Evolutionary conservation across 2,888 invertebrate genomes (phyloP), one percentile per base, ranked within the genome.

Genomic region (Homarus gammarus): DNA sequence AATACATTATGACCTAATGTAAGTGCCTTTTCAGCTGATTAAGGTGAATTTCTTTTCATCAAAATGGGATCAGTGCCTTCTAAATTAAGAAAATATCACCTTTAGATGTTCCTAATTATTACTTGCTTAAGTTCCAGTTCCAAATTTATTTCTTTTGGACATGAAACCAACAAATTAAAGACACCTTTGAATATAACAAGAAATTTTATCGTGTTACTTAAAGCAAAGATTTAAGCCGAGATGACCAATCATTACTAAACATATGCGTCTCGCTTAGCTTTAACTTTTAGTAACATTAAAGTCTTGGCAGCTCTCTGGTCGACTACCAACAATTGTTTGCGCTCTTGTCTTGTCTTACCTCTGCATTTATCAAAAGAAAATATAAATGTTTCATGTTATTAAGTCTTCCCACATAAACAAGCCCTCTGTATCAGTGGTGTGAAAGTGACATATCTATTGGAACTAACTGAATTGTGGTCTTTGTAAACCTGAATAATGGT

Each of bases 371-470:
- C 75, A 22, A 75, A 73, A 36, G 38, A 73, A 40, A 73, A 44
- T 36, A 73, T 40, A 18, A 73, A 38, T 75, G 68, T 68, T 64
- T 70, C 33, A 31, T 82, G 86, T 79, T 75, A 77, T 72, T 61
- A 51, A 73, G 86, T 86, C 79, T 86, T 86, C 86, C 86, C 79
- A 79, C 61, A 75, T 40, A 64, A 61, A 61, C 68, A 70, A 78
- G 83, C 83, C 83, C 72, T 83, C 33, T 78, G 68, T 77, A 86
- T 86, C 70, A 72, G 31, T 64, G 77, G 44, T 77, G 70, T 70
- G 22, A 78, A 79, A 86, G 51, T 78, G 40, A 15, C 44, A 38
- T 44, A 49, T 86, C 68, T 86, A 77, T 10, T 64, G 77, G n/a
- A 86, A 79, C 70, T 83, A 83, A 83, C 70, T 40, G 68, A 44